Evolutionary conservation across 2,888 invertebrate genomes (phyloP), one percentile per base, ranked within the genome.

Genomic region (Cistogaster globosa): DNA sequence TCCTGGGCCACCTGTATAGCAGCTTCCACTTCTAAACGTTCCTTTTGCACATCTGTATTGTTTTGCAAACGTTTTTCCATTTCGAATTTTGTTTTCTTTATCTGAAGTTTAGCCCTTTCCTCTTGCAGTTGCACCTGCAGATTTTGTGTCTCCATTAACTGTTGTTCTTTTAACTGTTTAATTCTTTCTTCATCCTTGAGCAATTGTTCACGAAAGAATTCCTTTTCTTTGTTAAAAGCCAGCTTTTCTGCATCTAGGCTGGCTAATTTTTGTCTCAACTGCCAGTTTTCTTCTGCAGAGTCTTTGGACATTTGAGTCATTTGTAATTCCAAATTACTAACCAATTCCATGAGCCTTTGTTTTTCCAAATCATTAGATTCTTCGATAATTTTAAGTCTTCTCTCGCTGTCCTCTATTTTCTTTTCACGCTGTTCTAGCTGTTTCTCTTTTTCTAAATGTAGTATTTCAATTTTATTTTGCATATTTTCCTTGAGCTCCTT

Each of bases 271-370:
- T 92, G 92, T 0, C 92, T 89, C 16, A 92, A 72, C 45, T 90
- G 89, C 93, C 93, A 93, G 72, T 92, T 92, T 51, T 93, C 93
- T 60, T 93, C 92, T 0, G 91, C 90, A 0, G 92, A 88, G 12
- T 91, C 92, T 75, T 91, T 91, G 0, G 91, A 90, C 0, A 92
- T 84, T 11, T 90, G 90, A 5, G 78, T 86, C 53, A 93, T 82
- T 81, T 93, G 93, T 18, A 89, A 72, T 80, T 93, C 93, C 38
- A 93, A 83, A 7, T 90, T 91, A 75, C 91, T 89, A 0, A 93
- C 92, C 48, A 93, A 81, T n/a, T 92, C 90, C 89, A 93, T 91
- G 0, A 93, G 88, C 0, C 92, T 90, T 6, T 88, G 87, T 79
- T 90, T 91, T 67, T 93, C 93, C 9, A 88, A 87, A 18, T 92